Evolutionary conservation across 2,888 invertebrate species (phyloP).

Genomic region (Mylabris sibirica): DNA sequence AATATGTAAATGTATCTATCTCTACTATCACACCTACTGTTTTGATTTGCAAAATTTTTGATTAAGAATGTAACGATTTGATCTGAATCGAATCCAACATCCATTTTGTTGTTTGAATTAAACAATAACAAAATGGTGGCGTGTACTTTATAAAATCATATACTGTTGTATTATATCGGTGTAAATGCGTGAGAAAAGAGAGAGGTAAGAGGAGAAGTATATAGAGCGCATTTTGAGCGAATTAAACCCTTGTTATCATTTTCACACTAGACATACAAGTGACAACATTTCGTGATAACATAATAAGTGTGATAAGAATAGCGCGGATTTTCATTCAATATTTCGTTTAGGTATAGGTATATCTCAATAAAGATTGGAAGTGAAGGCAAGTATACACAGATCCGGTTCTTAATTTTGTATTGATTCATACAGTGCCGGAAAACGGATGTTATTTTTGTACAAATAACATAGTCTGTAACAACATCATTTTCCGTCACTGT

Average conservation of each 20-base stretch:
- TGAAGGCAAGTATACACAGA: neutral
- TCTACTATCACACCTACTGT: neutral
- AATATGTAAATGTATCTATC: slow-evolving; percentile 14
- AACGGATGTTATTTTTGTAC: slow-evolving; percentile 54
- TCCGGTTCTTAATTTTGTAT: neutral
- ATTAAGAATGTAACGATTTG: neutral
- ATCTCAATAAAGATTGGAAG: no score
- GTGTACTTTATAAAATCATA: slow-evolving; percentile 7
- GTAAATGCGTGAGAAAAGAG: neutral
- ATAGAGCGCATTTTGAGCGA: slow-evolving; percentile 12
- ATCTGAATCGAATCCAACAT: slow-evolving; percentile 21
- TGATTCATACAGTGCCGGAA: slow-evolving; percentile 40
- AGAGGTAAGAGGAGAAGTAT: neutral
- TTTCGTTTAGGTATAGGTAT: no score
- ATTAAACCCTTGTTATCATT: slow-evolving; percentile 26
- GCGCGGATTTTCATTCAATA: neutral
- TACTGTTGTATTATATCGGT: no score
- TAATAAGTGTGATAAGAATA: neutral
- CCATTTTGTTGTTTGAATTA: slow-evolving; percentile 47
- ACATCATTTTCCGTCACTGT: slow-evolving; percentile 49
- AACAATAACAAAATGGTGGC: slow-evolving; percentile 36
- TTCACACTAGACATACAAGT: slow-evolving; percentile 24
- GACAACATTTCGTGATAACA: slow-evolving; percentile 15
- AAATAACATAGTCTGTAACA: slow-evolving; percentile 42
- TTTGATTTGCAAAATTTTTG: neutral